Evolutionary conservation across 2,113 vertebrate species (phyloP).

Genomic region (Ia io): DNA sequence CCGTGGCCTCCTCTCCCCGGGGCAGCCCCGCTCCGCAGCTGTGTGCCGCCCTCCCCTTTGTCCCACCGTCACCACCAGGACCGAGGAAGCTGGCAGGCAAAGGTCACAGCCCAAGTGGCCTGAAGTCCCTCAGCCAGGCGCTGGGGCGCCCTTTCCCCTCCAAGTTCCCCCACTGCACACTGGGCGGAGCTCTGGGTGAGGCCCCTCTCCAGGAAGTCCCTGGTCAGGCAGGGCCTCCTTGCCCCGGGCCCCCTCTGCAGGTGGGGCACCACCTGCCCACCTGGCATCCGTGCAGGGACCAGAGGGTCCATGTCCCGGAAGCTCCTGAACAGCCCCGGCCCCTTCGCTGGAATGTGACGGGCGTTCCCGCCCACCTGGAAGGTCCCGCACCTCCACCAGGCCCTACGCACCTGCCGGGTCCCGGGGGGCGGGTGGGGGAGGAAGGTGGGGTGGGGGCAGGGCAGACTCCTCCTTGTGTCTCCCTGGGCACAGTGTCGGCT

Average conservation of each 20-base stretch:
- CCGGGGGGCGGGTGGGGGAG: not conserved
- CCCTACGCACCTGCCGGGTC: not conserved
- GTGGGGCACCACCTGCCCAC: not conserved
- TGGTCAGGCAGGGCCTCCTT: not conserved
- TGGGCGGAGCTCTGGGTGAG: not conserved
- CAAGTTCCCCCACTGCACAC: not conserved
- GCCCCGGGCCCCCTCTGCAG: not conserved
- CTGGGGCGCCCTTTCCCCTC: no score
- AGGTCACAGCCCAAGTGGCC: not conserved
- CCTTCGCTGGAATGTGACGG: fast-evolving
- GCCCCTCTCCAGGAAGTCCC: not conserved
- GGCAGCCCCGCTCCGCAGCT: not conserved
- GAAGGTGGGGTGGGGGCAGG: not conserved
- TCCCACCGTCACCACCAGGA: not conserved
- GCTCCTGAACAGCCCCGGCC: no score
- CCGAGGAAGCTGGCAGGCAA: not conserved
- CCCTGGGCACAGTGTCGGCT: not conserved
- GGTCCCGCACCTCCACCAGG: not conserved
- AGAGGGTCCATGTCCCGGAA: not conserved
- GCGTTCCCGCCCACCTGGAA: fast-evolving
- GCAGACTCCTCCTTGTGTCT: not conserved
- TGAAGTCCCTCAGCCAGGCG: not conserved
- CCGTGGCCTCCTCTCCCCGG: not conserved
- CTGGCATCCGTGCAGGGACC: not conserved
- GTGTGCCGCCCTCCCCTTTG: fast-evolving